Percentiles rank a stretch among this genome's conserved stretches.
These are phyloP conservation scores for Tupaia chinensis DNA, from an alignment of 2,113 vertebrate genomes.

Conservation along the genomic window DNA sequence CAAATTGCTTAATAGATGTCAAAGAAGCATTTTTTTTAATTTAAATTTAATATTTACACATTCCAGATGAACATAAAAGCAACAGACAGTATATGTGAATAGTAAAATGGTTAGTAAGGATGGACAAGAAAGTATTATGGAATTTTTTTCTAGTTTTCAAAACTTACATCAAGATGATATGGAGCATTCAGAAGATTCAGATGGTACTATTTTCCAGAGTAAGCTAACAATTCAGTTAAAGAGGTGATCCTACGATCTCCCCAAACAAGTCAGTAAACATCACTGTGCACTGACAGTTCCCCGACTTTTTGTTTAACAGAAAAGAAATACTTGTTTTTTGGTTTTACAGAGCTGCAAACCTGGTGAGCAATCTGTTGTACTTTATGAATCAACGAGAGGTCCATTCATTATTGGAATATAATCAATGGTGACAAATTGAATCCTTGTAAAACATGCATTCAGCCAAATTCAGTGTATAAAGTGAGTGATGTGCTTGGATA, in stretches of 20 bases:
- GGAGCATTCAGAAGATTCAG: background rate
- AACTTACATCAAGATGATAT: background rate
- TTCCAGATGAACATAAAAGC: background rate
- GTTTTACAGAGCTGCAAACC: background rate
- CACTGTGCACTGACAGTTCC: background rate
- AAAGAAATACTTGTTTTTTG: background rate
- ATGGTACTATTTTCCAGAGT: background rate
- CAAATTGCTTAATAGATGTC: slow-evolving; percentile 9
- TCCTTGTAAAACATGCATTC: background rate
- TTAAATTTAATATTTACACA: slow-evolving; percentile 11
- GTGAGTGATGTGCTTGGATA: background rate
- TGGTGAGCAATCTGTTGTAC: slow-evolving; percentile 21
- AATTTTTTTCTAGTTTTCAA: background rate
- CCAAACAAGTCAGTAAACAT: background rate
- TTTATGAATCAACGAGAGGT: background rate
- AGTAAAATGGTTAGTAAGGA: background rate
- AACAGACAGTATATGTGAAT: background rate
- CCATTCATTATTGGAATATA: slow-evolving; percentile 8
- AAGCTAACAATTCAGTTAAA: background rate
- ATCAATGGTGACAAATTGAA: slow-evolving; percentile 25
- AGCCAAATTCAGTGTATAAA: background rate
- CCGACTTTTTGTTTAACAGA: background rate
- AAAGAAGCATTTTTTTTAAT: slow-evolving; percentile 54
- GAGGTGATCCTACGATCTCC: background rate
- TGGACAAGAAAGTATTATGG: background rate